These are phyloP conservation scores for Nyctibius grandis DNA, from an alignment of 2,797 vertebrate genomes.

Conservation along the genomic window DNA sequence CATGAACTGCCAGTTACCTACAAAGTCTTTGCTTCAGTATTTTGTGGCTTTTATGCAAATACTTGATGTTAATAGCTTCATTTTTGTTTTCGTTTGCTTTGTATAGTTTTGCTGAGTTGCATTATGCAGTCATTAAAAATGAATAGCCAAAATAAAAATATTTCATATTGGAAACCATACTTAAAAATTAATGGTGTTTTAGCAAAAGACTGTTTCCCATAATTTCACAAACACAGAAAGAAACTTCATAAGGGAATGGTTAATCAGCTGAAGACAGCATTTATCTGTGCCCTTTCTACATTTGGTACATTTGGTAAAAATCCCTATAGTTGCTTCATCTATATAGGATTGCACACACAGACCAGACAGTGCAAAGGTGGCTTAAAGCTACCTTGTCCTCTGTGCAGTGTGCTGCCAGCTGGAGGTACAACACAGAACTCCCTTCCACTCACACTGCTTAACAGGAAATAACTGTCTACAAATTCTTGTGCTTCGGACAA, in stretches of 20 bases:
- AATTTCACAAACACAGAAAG: constrained; percentile 18
- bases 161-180: constrained; percentile 37
- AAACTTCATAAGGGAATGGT: neutral
- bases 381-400: neutral
- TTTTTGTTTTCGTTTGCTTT: neutral
- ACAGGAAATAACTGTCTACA: neutral
- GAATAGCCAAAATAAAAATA: constrained; percentile 60
- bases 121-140: constrained; percentile 54
- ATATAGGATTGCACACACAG: no score
- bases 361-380: neutral
- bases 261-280: neutral
- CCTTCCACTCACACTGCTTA: neutral
- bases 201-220: neutral
- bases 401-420: neutral
- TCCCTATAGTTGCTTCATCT: neutral
- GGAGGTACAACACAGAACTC: neutral
- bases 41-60: constrained; percentile 45
- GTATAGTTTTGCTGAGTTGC: constrained; percentile 32
- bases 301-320: neutral
- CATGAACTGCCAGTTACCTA: neutral
- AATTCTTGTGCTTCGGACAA: neutral
- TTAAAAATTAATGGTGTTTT: constrained; percentile 59
- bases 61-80: constrained; percentile 11
- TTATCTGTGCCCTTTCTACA: neutral
- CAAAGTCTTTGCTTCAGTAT: neutral